These are phyloP conservation scores for Danio choprae DNA, from an alignment of 2,797 vertebrate species.

Conservation along the genomic window DNA sequence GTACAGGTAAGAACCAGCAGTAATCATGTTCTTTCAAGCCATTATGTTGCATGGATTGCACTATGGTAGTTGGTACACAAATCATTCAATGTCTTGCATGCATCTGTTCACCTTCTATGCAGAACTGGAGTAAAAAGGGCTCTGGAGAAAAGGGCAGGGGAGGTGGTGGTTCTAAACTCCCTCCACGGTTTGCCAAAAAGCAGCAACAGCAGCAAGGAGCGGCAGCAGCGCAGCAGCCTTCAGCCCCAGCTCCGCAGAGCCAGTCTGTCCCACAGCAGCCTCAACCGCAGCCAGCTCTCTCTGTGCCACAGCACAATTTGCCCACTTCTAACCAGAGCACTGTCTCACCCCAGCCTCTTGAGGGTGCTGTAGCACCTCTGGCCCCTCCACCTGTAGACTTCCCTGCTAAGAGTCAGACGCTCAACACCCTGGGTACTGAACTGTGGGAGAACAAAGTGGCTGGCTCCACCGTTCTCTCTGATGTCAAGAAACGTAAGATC, in stretches of 20 bases:
- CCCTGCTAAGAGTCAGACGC: conserved; percentile 76
- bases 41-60: not conserved
- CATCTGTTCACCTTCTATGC: conserved; percentile 10
- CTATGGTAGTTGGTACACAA: not conserved
- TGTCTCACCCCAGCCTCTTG: conserved; percentile 76
- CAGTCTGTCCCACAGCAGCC: conserved; percentile 62
- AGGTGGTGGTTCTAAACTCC: conserved; percentile 91
- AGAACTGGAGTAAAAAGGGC: conserved; percentile 97
- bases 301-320: conserved; percentile 77
- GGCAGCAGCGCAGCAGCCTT: conserved; percentile 63
- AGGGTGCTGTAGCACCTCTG: conserved; percentile 72
- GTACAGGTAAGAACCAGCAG: conserved; percentile 81
- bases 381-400: conserved; percentile 74
- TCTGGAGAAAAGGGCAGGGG: conserved; percentile 90
- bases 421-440: conserved; percentile 88
- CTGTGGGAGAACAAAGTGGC: conserved; percentile 95
- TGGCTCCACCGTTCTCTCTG: conserved; percentile 83
- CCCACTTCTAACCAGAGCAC: conserved; percentile 75
- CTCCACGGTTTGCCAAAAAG: conserved; percentile 97
- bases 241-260: conserved; percentile 59
- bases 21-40: not conserved
- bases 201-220: conserved; percentile 83
- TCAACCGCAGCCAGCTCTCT: conserved; percentile 63
- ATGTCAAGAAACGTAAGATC: conserved; percentile 94
- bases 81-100: not conserved